A percentile compares a stretch with the other conserved stretches of the same genome.
Conservation (phyloP, 2,888 invertebrate genomes). For the Stratiomys singularior region DNA sequence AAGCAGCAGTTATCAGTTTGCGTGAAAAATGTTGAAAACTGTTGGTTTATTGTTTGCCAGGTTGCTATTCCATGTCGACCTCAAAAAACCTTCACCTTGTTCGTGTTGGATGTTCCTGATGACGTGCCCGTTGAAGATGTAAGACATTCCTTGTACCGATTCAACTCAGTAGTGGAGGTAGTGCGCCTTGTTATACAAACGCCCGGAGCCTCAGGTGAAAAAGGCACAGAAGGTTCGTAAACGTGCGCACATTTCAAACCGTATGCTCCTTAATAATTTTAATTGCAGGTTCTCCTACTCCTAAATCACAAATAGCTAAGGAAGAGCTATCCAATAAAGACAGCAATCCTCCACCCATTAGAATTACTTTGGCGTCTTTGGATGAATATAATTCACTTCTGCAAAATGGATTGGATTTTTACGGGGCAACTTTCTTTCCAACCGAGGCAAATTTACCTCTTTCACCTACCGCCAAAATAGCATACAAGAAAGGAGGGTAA, state of each 20-base stretch:
- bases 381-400: slow-evolving; percentile 82
- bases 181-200: slow-evolving; percentile 71
- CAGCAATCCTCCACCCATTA: slow-evolving; percentile 72
- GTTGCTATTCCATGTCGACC: slow-evolving; percentile 86
- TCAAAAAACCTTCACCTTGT: slow-evolving; percentile 86
- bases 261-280: background rate
- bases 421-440: slow-evolving; percentile 88
- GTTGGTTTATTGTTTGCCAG: slow-evolving; percentile 63
- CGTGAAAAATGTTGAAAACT: slow-evolving; percentile 25
- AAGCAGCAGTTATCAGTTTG: background rate
- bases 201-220: slow-evolving; percentile 58
- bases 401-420: slow-evolving; percentile 87
- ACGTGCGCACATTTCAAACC: background rate
- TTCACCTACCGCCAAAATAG: slow-evolving; percentile 70
- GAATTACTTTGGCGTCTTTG: slow-evolving; percentile 78
- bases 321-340: slow-evolving; percentile 67
- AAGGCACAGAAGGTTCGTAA: slow-evolving; percentile 60
- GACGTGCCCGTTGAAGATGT: slow-evolving; percentile 88
- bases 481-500: slow-evolving; percentile 65
- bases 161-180: slow-evolving; percentile 83
- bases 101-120: slow-evolving; percentile 84
- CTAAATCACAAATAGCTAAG: slow-evolving; percentile 66
- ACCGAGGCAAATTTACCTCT: slow-evolving; percentile 79
- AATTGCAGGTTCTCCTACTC: slow-evolving; percentile 63
- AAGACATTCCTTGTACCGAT: slow-evolving; percentile 82